phyloP scores from a whole-genome alignment of 2,113 vertebrate genomes.

The Brienomyrus longianalis region DNA sequence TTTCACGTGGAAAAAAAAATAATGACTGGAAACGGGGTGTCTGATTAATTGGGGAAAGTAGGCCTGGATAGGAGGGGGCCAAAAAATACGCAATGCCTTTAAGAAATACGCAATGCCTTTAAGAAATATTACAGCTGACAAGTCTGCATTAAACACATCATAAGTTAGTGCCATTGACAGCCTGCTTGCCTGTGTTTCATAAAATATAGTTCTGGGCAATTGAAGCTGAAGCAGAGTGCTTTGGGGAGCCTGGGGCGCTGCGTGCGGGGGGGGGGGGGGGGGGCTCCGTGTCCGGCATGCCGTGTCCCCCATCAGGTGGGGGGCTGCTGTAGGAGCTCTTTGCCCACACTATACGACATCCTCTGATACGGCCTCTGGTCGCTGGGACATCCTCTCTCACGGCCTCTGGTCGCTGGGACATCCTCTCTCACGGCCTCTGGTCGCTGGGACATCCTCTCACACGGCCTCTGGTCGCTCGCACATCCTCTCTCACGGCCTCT shows the following conservation, averaged over 20 bases:
- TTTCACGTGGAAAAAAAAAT: conserved; percentile 23
- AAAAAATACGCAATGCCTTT: conserved; percentile 31
- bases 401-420: too few relatives aligned
- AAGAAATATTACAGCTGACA: conserved; percentile 40
- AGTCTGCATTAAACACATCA: conserved; percentile 32
- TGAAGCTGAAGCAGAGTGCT: conserved; percentile 23
- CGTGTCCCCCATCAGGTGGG: background rate
- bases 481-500: too few relatives aligned
- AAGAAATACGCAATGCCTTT: conserved; percentile 37
- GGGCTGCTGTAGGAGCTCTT: background rate
- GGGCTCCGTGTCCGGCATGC: background rate
- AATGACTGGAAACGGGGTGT: conserved; percentile 21
- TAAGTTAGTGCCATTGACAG: conserved; percentile 36
- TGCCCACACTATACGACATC: background rate
- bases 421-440: too few relatives aligned
- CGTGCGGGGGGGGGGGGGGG: background rate
- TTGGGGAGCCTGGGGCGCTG: background rate
- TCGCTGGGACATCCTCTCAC: too few relatives aligned
- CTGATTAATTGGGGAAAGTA: conserved; percentile 33
- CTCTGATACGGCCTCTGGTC: too few relatives aligned
- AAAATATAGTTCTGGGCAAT: conserved; percentile 31
- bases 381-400: too few relatives aligned
- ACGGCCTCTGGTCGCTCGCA: too few relatives aligned
- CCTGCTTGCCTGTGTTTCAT: conserved; percentile 16
- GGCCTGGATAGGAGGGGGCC: conserved; percentile 15